A percentile compares a stretch with the other conserved stretches of the same genome.
These are phyloP conservation scores for Periophthalmus magnuspinnatus DNA, from an alignment of 2,797 vertebrate genomes.

Conservation along the genomic window DNA sequence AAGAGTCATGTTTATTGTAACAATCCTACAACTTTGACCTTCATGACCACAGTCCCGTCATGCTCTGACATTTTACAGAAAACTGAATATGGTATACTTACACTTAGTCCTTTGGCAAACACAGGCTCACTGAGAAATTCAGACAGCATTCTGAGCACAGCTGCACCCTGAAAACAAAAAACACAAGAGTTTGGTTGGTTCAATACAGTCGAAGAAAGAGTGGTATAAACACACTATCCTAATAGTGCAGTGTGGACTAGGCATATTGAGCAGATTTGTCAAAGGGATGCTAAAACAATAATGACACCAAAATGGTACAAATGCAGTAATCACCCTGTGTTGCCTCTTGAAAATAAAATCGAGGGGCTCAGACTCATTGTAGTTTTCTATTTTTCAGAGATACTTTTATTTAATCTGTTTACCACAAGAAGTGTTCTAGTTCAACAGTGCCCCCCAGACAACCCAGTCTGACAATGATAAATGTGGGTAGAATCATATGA, in stretches of 20 bases:
- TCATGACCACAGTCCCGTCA: background rate
- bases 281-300: background rate
- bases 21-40: background rate
- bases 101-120: conserved; percentile 85
- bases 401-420: background rate
- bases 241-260: background rate
- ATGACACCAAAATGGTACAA: too few species aligned
- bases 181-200: conserved; percentile 9
- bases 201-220: conserved; percentile 1
- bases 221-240: conserved; percentile 14
- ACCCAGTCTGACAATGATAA: background rate
- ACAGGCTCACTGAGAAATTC: conserved; percentile 84
- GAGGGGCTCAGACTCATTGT: background rate
- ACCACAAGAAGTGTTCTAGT: background rate
- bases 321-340: too few species aligned
- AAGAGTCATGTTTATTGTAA: background rate
- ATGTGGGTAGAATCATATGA: too few species aligned
- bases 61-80: background rate
- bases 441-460: background rate
- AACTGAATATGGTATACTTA: conserved; percentile 68
- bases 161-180: conserved; percentile 80
- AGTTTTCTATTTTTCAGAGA: background rate
- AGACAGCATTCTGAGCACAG: conserved; percentile 91
- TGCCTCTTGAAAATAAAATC: too few species aligned
- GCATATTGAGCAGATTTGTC: background rate